Base-by-base conservation (phyloP, 92 coral and sea anemone species). In the Pocillopora meandrina region DNA sequence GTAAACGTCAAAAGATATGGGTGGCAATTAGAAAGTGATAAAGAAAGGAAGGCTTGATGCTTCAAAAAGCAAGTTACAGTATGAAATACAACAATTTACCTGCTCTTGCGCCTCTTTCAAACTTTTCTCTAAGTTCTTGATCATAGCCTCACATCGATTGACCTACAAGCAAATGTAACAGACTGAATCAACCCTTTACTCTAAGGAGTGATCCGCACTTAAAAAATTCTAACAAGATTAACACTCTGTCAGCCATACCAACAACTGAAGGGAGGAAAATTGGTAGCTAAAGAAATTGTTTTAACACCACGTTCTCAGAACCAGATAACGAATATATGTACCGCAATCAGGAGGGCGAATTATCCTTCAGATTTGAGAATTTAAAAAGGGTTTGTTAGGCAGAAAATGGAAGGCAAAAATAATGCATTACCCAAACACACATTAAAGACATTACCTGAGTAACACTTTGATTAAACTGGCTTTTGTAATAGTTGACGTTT, bases 401-500 rank as follows among this genome's bases (percentile, higher is more conserved):
- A 42, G 52, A 42, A 42, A 42, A 42, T 7, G 0, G 0, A 42
- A 7, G 52, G 52, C 52, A 3, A 42, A 42, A 42, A 42, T 42
- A 42, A 42, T 42, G 8, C 4, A 42, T 42, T 42, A 42, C 52
- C 52, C 4, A 3, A 42, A 42, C 5, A 42, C 52, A 7, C 8
- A 42, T 42, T 3, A 42, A 42, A 14, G 6, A 11, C 15, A 20
- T n/a, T 78, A 96, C 99, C 97, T 97, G 99, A 11, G 84, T 86
- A 23, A 88, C 98, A 66, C 95, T 93, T 72, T 88, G 92, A 69
- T 92, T 91, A 15, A 93, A 85, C 87, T 94, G 99, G 76, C 92
- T 94, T 85, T 95, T 97, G 70, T 97, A 97, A 85, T 97, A 94
- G 15, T 73, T 73, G 61, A 97, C 71, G 71, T 93, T 97, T 70